Base-by-base conservation (phyloP, 2,888 invertebrate species). In the Bembecia ichneumoniformis region DNA sequence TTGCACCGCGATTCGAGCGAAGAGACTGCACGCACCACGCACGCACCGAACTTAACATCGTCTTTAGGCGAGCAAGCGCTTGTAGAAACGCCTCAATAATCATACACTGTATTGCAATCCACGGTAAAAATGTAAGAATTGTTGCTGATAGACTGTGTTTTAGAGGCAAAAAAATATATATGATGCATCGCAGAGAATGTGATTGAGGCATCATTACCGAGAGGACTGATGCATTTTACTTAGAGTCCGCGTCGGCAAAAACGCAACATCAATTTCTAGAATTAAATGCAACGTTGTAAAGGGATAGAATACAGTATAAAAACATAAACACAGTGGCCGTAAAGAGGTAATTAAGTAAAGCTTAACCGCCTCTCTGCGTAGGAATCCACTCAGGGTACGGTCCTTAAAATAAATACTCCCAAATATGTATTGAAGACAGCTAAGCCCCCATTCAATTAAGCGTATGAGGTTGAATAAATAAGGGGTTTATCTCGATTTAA, bases 401-500 rank as follows among this genome's bases (percentile, higher is more conserved):
- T 62, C 62, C 62, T 15, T 65, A 63, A 72, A 74, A 74, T 71
- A 75, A 78, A 79, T 75, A 74, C 65, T 63, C 58, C 65, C 68
- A 63, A 74, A 77, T 57, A 58, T 53, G 57, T 52, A 56, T 62
- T 54, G 57, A 51, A 62, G 62, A 53, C 60, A 60, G 59, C 59
- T 64, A 68, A 70, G 66, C 66, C 66, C 64, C 55, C 58, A 59
- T 74, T 78, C 80, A 79, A 82, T 82, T 77, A 77, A 68, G 63
- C 63, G 57, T 60, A 65, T 64, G 44, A 51, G 70, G 72, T 72
- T 66, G 71, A 73, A 81, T 81, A 83, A 82, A 84, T 80, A 77
- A 77, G 67, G 60, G 74, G 77, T 81, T 83, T 81, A 84, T 81
- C 78, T 62, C 66, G 70, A 82, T 82, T 80, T 72, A 48, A 15